Evolutionary conservation across 1,140 invertebrate species (phyloP).

Genomic region (Oedothorax gibbosus): DNA sequence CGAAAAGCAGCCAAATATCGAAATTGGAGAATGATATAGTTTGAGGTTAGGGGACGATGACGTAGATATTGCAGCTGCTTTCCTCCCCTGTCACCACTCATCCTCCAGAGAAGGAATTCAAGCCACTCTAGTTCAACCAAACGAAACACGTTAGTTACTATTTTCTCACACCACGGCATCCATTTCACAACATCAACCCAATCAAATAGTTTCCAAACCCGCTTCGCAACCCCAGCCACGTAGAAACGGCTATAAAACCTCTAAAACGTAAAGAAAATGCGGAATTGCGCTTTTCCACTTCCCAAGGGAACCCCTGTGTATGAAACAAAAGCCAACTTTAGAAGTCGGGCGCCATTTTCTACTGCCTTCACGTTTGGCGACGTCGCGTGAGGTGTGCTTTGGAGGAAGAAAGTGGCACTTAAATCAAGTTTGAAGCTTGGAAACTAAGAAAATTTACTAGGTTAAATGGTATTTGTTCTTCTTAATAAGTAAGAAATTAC

Average conservation of each 20-base stretch:
- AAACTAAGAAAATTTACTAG: no score
- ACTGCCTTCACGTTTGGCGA: constrained; percentile 1
- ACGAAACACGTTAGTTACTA: no score
- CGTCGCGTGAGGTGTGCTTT: constrained; percentile 4
- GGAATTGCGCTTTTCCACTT: not conserved
- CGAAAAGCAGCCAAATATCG: no score
- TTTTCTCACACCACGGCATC: no score
- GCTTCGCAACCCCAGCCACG: not conserved
- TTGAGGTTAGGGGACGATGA: no score
- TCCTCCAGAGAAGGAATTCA: no score
- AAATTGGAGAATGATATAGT: no score
- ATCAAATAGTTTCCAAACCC: not conserved
- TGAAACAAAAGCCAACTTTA: constrained; percentile 33
- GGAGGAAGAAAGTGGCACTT: constrained; percentile 18
- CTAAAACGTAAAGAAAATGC: constrained; percentile 35
- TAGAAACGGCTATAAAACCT: constrained; percentile 13
- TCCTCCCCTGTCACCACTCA: no score
- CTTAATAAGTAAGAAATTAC: no score
- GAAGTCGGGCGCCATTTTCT: constrained; percentile 1
- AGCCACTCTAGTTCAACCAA: no score
- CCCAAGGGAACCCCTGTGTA: not conserved
- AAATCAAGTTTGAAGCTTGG: not conserved
- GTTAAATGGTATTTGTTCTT: no score
- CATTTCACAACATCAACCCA: not conserved
- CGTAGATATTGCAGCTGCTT: no score